A percentile compares a stretch with the other conserved stretches of the same genome.
Conservation (phyloP, 1,140 invertebrate species). For the Pantala flavescens region DNA sequence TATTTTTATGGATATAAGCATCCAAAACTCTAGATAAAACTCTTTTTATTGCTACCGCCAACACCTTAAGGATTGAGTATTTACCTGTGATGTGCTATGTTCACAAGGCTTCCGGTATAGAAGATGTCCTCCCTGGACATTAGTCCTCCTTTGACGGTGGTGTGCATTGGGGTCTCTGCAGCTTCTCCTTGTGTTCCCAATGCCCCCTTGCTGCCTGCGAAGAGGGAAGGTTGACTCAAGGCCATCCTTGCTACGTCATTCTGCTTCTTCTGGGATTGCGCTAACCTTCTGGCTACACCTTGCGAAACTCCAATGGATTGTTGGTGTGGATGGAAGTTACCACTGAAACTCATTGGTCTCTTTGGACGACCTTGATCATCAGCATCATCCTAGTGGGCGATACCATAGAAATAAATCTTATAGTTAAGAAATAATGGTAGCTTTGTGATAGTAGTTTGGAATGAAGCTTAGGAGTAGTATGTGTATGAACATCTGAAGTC, state of each 20-base stretch:
- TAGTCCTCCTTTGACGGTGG: slow-evolving; percentile 50
- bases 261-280: not conserved
- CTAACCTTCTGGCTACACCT: no score
- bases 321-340: slow-evolving; percentile 17
- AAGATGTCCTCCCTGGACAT: slow-evolving; percentile 78
- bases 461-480: no score
- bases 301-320: no score
- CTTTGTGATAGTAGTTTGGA: no score
- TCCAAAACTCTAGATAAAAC: no score
- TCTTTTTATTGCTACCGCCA: no score
- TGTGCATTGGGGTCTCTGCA: not conserved
- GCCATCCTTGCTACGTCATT: slow-evolving; percentile 38
- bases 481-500: no score
- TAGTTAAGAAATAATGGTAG: no score
- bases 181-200: not conserved
- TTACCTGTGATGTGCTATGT: slow-evolving; percentile 40
- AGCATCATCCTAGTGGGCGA: slow-evolving; percentile 27
- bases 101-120: slow-evolving; percentile 69
- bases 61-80: not conserved
- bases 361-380: slow-evolving; percentile 28
- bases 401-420: not conserved
- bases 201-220: slow-evolving; percentile 22
- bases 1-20: no score
- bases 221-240: slow-evolving; percentile 51
- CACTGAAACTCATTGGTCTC: slow-evolving; percentile 21